Evolutionary conservation across 2,113 vertebrate genomes (phyloP), one percentile per base, ranked within the genome.

Genomic region (Callorhinus ursinus): DNA sequence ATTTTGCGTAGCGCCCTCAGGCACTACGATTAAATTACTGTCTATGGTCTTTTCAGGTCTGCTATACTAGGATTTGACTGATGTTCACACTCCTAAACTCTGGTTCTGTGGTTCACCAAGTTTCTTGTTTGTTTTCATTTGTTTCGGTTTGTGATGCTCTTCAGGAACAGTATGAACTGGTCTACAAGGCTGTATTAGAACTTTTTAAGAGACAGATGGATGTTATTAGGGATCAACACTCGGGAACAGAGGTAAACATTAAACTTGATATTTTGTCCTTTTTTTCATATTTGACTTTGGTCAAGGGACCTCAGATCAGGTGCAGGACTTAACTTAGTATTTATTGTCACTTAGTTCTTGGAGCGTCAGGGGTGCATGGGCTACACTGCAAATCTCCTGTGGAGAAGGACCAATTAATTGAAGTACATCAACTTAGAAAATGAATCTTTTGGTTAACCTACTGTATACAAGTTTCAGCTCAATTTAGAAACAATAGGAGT

Each of bases 151-250:
- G 63, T 9, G 95, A 88, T 92, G 57, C 22, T 67, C 36, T 31
- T 19, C 97, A 99, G 99, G 99, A 99, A 96, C 99, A 99, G 94
- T 99, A 99, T 79, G 99, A 99, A 88, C 98, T 99, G 98, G 99
- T 99, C 94, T 99, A 99, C 74, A 99, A 97, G 53, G 99, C 98
- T 0, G 99, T 99, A 81, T 98, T 98, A 33, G 96, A 99, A 92
- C 98, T 99, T 86, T 99, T 99, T 98, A 98, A 99, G 98, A 99
- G 98, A 92, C 99, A 99, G 95, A 97, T 99, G 96, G 97, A 99
- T 97, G 92, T 83, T 57, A 97, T 98, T 0, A 91, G 95, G 77
- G 92, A 86, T 46, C 88, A 92, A 92, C 71, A 92, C 87, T 85
- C 97, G 85, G 89, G 86, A 96, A 86, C 88, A 80, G 92, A 99